Evolutionary conservation across 1,140 invertebrate species (phyloP).

Genomic region (Drosophila murphyi): DNA sequence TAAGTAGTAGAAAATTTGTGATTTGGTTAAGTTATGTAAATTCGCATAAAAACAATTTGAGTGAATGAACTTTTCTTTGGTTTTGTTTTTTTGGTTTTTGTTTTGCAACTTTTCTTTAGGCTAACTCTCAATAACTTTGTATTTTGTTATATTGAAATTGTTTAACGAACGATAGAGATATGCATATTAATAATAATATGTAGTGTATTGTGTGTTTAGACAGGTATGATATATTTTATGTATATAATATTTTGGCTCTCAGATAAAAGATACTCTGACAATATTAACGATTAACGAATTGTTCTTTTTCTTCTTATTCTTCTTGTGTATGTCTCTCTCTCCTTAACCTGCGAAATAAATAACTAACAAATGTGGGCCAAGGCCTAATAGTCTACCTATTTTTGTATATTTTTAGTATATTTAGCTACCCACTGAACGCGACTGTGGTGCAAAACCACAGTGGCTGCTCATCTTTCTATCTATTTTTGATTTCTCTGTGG

Average conservation of each 20-base stretch:
- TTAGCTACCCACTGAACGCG: conserved; percentile 23
- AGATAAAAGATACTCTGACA: conserved; percentile 63
- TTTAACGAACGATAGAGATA: conserved; percentile 72
- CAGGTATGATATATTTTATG: conserved; percentile 25
- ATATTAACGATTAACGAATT: conserved; percentile 31
- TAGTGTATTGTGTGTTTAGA: conserved; percentile 32
- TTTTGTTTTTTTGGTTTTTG: conserved; percentile 6
- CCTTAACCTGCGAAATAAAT: conserved; percentile 63
- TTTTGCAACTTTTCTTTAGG: conserved; percentile 54
- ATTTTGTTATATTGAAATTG: conserved; percentile 61
- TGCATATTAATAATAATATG: conserved; percentile 51
- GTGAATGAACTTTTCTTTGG: conserved; percentile 70
- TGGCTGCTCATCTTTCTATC: conserved; percentile 26
- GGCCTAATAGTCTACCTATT: conserved; percentile 21
- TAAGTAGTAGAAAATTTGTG: conserved; percentile 63
- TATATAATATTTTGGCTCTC: conserved; percentile 67
- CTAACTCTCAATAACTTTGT: conserved; percentile 78
- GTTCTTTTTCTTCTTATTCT: conserved; percentile 17
- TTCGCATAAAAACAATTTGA: conserved; percentile 71
- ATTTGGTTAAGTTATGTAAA: conserved; percentile 62
- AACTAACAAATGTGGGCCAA: conserved; percentile 52
- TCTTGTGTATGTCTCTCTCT: conserved; percentile 67
- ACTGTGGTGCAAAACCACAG: conserved; percentile 11
- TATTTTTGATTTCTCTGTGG: conserved; percentile 42
- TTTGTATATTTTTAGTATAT: conserved; percentile 16